phyloP scores from a whole-genome alignment of 2,888 invertebrate genomes.

The Ichneumon xanthorius region DNA sequence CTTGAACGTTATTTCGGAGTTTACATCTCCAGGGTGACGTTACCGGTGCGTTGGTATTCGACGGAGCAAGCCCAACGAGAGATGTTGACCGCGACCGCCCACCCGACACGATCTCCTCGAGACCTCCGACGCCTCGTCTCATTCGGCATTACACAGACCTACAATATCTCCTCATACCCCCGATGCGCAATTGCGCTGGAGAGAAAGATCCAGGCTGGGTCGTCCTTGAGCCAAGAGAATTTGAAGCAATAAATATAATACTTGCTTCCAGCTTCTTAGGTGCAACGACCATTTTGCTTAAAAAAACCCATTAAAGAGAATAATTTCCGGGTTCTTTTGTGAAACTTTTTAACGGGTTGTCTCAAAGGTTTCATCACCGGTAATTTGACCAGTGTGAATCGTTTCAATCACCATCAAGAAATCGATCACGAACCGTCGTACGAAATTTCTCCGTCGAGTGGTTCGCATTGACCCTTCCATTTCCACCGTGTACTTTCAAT shows the following conservation, averaged over 20 bases:
- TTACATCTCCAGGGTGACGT: constrained; percentile 57
- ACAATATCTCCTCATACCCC: neutral
- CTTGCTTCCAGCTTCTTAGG: neutral
- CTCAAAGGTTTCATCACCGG: neutral
- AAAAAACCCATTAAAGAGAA: neutral
- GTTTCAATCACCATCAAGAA: neutral
- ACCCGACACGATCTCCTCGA: neutral
- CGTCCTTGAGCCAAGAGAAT: neutral
- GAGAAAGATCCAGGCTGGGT: neutral
- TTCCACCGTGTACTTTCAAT: constrained; percentile 9
- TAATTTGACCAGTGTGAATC: neutral
- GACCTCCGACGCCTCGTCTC: constrained; percentile 7
- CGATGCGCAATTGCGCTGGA: neutral
- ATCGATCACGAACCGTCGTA: neutral
- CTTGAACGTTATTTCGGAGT: constrained; percentile 41
- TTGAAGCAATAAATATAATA: neutral
- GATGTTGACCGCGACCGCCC: constrained; percentile 1
- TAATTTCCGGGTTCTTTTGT: neutral
- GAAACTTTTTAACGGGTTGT: too few relatives aligned
- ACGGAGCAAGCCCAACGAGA: neutral
- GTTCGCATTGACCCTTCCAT: neutral
- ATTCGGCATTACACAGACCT: constrained; percentile 5
- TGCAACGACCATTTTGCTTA: neutral
- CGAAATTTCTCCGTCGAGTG: neutral
- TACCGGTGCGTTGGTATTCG: constrained; percentile 24